Percentiles rank a stretch among this genome's conserved stretches.
Evolutionary conservation across 2,888 invertebrate species (phyloP).

Genomic region (Malthinus seriepunctatus): DNA sequence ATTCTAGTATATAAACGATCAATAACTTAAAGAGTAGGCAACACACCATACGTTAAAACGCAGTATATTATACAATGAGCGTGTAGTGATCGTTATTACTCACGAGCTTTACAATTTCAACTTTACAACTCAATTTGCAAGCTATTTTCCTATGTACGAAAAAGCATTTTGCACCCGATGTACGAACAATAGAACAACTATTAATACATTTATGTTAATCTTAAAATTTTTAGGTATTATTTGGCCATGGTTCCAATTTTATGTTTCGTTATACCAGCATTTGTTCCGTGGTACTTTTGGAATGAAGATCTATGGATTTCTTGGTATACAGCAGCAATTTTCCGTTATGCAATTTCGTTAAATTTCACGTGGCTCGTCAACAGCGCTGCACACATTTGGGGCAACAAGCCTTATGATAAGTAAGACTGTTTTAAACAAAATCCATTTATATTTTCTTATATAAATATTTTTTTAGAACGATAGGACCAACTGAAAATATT

Average conservation of each 20-base stretch:
- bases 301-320: constrained; percentile 72
- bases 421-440: constrained; percentile 51
- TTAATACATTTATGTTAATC: background rate
- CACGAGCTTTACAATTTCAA: too few species aligned
- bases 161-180: too few species aligned
- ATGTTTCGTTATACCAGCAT: constrained; percentile 80
- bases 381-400: constrained; percentile 92
- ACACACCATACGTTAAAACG: too few species aligned
- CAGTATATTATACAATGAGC: too few species aligned
- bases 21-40: background rate
- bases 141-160: too few species aligned
- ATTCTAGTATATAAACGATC: too few species aligned
- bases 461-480: constrained; percentile 58
- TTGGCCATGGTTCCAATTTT: constrained; percentile 73
- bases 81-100: too few species aligned
- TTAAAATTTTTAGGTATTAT: constrained; percentile 67
- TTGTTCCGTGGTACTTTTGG: constrained; percentile 77
- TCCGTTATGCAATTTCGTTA: constrained; percentile 77
- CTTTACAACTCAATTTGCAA: too few species aligned
- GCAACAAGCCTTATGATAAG: constrained; percentile 87
- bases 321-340: constrained; percentile 75
- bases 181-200: too few species aligned
- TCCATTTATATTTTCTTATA: too few species aligned
- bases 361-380: constrained; percentile 93
- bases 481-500: constrained; percentile 79